phyloP scores from a whole-genome alignment of 2,888 invertebrate genomes.

The Polyommatus iphigenia region DNA sequence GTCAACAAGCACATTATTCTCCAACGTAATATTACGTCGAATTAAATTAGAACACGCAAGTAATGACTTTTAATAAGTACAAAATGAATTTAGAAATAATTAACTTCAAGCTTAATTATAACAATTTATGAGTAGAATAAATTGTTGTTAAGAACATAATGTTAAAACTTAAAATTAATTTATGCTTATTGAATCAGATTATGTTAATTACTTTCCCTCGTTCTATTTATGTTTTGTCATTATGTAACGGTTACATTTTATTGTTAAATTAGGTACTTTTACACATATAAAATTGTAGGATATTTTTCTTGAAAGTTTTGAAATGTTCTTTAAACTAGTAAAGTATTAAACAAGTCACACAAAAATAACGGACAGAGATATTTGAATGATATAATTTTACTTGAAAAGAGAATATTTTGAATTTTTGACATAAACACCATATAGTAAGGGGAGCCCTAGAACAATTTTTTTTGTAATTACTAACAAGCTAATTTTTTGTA shows the following conservation, averaged over 20 bases:
- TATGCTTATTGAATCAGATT: slow-evolving; percentile 8
- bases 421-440: too few species aligned
- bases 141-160: not conserved
- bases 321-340: too few species aligned
- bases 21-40: not conserved
- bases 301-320: too few species aligned
- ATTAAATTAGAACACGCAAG: not conserved
- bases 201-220: slow-evolving; percentile 6
- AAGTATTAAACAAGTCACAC: too few species aligned
- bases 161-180: slow-evolving; percentile 5
- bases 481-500: too few species aligned
- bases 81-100: not conserved
- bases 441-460: too few species aligned
- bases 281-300: too few species aligned
- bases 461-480: too few species aligned
- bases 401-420: too few species aligned
- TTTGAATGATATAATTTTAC: too few species aligned
- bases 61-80: not conserved
- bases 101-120: slow-evolving; percentile 12
- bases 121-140: not conserved
- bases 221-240: not conserved
- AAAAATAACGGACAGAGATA: too few species aligned
- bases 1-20: not conserved
- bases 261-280: not conserved
- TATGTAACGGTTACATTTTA: not conserved